These are phyloP conservation scores for Lipophrys pholis DNA, from an alignment of 2,113 vertebrate species.

Conservation along the genomic window DNA sequence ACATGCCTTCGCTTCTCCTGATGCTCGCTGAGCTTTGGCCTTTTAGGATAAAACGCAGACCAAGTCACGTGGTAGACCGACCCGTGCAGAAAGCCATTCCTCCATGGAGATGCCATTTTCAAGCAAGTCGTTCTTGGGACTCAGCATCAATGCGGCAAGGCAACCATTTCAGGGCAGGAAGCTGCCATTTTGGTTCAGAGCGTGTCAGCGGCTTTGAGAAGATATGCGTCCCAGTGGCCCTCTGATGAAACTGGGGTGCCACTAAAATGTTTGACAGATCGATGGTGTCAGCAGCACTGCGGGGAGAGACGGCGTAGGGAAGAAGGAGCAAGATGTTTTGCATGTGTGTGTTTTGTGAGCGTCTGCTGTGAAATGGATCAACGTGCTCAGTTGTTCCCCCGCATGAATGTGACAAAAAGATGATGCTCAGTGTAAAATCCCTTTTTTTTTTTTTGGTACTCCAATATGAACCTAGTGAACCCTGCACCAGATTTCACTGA, in stretches of 20 bases:
- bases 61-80: background rate
- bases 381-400: slow-evolving; percentile 12
- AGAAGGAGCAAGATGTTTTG: too few species aligned
- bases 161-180: slow-evolving; percentile 70
- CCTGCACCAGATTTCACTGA: background rate
- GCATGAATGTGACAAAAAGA: slow-evolving; percentile 24
- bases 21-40: slow-evolving; percentile 49
- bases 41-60: slow-evolving; percentile 48
- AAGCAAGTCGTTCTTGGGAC: slow-evolving; percentile 39
- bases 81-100: background rate
- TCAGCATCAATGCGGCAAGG: slow-evolving; percentile 59
- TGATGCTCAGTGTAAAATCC: slow-evolving; percentile 5
- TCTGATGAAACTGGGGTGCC: slow-evolving; percentile 69
- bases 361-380: slow-evolving; percentile 27
- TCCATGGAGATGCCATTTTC: slow-evolving; percentile 56
- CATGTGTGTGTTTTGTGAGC: slow-evolving; percentile 26
- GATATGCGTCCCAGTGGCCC: slow-evolving; percentile 66
- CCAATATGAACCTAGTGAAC: slow-evolving; percentile 17
- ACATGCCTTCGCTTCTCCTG: slow-evolving; percentile 38
- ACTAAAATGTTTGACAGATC: slow-evolving; percentile 72
- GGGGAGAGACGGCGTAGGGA: background rate
- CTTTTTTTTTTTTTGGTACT: background rate
- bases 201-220: slow-evolving; percentile 70
- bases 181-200: slow-evolving; percentile 78
- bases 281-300: slow-evolving; percentile 73